Base-by-base conservation (phyloP, 2,797 vertebrate genomes). In the Bucorvus abyssinicus region DNA sequence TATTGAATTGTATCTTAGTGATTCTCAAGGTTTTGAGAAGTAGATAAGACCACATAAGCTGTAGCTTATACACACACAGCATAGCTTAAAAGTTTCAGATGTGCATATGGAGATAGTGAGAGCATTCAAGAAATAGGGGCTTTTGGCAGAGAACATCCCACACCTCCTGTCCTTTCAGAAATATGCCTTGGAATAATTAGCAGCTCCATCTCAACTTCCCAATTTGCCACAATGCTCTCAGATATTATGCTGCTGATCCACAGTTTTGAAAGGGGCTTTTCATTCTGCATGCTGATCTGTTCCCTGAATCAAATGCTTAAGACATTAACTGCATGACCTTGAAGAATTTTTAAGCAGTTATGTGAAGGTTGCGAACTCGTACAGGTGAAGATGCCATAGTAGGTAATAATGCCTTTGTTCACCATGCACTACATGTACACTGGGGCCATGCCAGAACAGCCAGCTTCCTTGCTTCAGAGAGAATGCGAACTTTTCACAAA, bases 151-250 rank as follows among this genome's bases (percentile, higher is more conserved):
- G 90, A 94, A 93, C 91, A 96, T 95, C 95, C 95, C 94, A 95
- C 95, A 96, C 93, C 95, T 97, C 95, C 95, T 96, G 93, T 94
- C 96, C 95, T 96, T 93, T 96, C 95, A 96, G 94, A 97, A 96
- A 97, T 95, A 96, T 96, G 95, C 95, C 60, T 96, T 93, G 93
- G 94, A 95, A 97, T 97, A 96, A 96, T 96, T 96, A 96, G 94
- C 94, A 96, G 95, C 93, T 97, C 88, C 91, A 96, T 97, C 96
- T 96, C 96, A 96, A 97, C 95, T 96, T 97, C 93, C 95, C 95
- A 94, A 97, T 96, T 96, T 96, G 95, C 95, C 95, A 97, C 95
- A 94, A 97, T 95, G 79, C 91, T 92, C 90, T 94, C 95, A 96
- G 95, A 95, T 96, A 96, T 95, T 96, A 96, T 96, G 87, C 95